phyloP scores from a whole-genome alignment of 2,888 invertebrate genomes.

The Scaptomyza polygonia region DNA sequence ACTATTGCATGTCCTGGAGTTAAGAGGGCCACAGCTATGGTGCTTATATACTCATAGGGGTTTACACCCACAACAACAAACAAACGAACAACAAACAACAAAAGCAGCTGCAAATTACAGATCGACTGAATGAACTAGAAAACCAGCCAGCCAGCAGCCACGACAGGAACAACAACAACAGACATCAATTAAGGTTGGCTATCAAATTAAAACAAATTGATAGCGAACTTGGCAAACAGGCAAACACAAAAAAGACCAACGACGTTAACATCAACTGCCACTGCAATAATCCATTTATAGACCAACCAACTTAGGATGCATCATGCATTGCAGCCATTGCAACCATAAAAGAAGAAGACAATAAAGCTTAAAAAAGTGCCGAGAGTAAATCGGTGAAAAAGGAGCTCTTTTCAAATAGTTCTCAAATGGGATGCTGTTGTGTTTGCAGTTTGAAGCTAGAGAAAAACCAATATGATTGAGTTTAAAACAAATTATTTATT shows the following conservation, averaged over 20 bases:
- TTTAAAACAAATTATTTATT: too few species aligned
- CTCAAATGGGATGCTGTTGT: too few species aligned
- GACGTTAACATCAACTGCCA: not conserved
- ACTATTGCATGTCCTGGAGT: slow-evolving; percentile 6
- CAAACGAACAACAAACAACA: too few species aligned
- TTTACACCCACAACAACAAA: slow-evolving; percentile 1
- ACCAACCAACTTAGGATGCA: not conserved
- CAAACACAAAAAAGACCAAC: not conserved
- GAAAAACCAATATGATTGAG: too few species aligned
- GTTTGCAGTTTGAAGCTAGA: too few species aligned
- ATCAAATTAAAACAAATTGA: slow-evolving; percentile 49
- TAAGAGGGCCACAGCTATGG: not conserved
- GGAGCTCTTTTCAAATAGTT: too few species aligned
- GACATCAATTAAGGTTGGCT: slow-evolving; percentile 42
- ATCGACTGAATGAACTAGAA: slow-evolving; percentile 19
- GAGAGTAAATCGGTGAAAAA: too few species aligned
- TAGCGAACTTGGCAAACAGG: slow-evolving; percentile 4
- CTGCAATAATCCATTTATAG: slow-evolving; percentile 1
- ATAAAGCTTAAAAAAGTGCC: not conserved
- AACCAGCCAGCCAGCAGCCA: not conserved
- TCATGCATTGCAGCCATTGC: not conserved
- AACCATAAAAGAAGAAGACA: not conserved
- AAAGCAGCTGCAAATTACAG: not conserved
- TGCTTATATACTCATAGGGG: not conserved
- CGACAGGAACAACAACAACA: slow-evolving; percentile 17